Base-by-base conservation (phyloP, 2,113 vertebrate genomes). In the Hypomesus transpacificus region DNA sequence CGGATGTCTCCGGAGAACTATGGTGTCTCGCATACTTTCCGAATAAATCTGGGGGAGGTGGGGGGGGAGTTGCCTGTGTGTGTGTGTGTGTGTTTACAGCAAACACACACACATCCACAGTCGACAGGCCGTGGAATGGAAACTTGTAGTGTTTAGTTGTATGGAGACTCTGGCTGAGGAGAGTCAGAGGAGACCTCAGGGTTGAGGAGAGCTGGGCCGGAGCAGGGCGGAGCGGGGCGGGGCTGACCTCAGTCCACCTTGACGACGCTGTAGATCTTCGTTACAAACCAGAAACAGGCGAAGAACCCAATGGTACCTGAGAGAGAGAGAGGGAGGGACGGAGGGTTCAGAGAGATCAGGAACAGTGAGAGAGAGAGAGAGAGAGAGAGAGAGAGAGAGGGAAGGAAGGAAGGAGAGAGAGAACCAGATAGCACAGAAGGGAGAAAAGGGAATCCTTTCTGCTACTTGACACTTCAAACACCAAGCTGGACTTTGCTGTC, bases 251-350 rank as follows among this genome's bases (percentile, higher is more conserved):
- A 87, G 79, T 85, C 82, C 64, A 87, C 85, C 70, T 86, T 86
- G 53, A 86, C 82, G 61, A 86, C 85, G 22, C 85, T 86, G 73
- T 86, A 86, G 75, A 85, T 86, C 77, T 87, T 87, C 9, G 85
- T 85, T 3, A 87, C 81, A 13, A 87, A 85, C 82, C 83, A 85
- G 72, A 87, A 85, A 70, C 83, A 85, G 78, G 83, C 75, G 6
- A 82, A 84, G 81, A 87, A 84, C 31, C 81, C 83, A 0, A 87
- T 85, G 1, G 85, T 67, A 53, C 85, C 82, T 85, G 56, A 34
- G 24, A 52, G 53, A 13, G 58, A 18, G 28, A 31, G 57, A 4
- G 18, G 72, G 21, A n/a, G 51, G 54, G 57, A 17, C 22, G 56
- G 22, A 18, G 67, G 34, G 67, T 31, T 24, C n/a, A 69, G 20